A percentile compares a stretch with the other conserved stretches of the same genome.
phyloP scores from a whole-genome alignment of 2,888 invertebrate genomes.

The Dynastes grantii region DNA sequence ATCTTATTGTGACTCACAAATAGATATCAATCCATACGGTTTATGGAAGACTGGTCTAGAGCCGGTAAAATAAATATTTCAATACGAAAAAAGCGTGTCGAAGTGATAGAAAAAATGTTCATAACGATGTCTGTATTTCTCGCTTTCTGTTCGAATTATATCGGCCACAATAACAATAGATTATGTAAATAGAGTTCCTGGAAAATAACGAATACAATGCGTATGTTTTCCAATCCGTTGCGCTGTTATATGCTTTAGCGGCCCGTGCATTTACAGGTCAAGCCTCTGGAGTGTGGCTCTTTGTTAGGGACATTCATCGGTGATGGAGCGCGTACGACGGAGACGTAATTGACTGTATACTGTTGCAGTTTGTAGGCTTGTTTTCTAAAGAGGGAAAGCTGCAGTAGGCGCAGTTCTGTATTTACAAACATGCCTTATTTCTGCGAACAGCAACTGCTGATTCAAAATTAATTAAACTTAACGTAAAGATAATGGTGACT shows the following conservation, averaged over 20 bases:
- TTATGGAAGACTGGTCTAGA: background rate
- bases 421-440: too few relatives aligned
- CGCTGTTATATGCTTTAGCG: background rate
- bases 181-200: conserved; percentile 37
- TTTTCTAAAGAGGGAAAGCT: too few relatives aligned
- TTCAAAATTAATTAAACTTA: background rate
- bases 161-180: conserved; percentile 32
- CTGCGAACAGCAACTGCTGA: too few relatives aligned
- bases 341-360: conserved; percentile 30
- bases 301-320: conserved; percentile 15
- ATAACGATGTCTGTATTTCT: background rate
- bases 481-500: background rate
- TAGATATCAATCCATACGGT: too few relatives aligned
- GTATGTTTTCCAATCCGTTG: conserved; percentile 36
- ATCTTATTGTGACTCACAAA: too few relatives aligned
- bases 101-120: background rate
- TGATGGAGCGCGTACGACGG: conserved; percentile 6
- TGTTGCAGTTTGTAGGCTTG: too few relatives aligned
- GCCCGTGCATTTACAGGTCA: conserved; percentile 32
- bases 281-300: conserved; percentile 15
- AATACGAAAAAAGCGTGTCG: background rate
- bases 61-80: background rate
- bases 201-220: conserved; percentile 42
- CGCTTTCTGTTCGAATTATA: conserved; percentile 14
- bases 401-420: too few relatives aligned